Conservation (phyloP, 2,888 invertebrate species). For the Drosophila longiperda region DNA sequence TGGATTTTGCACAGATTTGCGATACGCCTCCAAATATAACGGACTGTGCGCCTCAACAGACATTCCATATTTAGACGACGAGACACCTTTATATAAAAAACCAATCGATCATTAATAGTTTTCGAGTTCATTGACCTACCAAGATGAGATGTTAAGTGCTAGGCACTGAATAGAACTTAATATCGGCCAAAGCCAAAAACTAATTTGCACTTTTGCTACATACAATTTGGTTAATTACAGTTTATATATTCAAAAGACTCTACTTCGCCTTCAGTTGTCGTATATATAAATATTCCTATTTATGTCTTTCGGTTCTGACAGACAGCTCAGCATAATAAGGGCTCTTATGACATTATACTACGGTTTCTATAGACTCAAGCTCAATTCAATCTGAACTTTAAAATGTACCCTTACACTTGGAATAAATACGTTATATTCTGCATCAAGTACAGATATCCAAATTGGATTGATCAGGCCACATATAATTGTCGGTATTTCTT, state of each 20-base stretch:
- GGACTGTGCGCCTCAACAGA: conserved; percentile 83
- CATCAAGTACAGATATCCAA: neutral
- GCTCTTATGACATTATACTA: conserved; percentile 18
- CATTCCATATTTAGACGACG: conserved; percentile 56
- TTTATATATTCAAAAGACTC: conserved; percentile 41
- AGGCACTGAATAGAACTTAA: conserved; percentile 6
- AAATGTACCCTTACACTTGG: neutral
- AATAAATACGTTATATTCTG: neutral
- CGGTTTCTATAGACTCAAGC: conserved; percentile 13
- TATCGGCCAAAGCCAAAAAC: conserved; percentile 30
- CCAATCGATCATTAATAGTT: conserved; percentile 29
- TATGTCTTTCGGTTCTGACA: conserved; percentile 6
- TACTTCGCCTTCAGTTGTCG: conserved; percentile 42
- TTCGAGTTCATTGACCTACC: conserved; percentile 29
- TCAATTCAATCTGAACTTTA: conserved; percentile 12
- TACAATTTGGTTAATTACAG: conserved; percentile 39
- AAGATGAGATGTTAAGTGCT: conserved; percentile 13
- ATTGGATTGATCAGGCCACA: neutral
- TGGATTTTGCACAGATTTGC: conserved; percentile 90
- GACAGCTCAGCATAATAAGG: conserved; percentile 32
- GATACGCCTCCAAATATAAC: conserved; percentile 88
- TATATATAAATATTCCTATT: conserved; percentile 5
- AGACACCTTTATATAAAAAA: conserved; percentile 44
- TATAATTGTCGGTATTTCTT: neutral
- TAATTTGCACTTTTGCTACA: conserved; percentile 43